phyloP scores from a whole-genome alignment of 2,888 invertebrate genomes.

The Pyrrhia umbra region DNA sequence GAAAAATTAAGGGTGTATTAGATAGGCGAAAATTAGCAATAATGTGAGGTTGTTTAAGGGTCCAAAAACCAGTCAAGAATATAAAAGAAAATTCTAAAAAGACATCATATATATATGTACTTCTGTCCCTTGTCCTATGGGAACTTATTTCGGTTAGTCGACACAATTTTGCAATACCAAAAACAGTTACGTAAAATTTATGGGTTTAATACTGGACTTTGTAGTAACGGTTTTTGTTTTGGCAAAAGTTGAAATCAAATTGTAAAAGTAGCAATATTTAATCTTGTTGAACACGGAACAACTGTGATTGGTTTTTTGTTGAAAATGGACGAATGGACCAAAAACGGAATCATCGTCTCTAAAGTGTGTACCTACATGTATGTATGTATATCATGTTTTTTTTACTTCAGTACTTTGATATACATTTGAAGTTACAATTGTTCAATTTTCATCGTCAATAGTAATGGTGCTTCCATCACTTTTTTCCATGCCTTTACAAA shows the following conservation, averaged over 20 bases:
- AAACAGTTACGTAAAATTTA: neutral
- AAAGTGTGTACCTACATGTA: too few species aligned
- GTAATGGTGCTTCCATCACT: too few species aligned
- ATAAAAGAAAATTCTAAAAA: neutral
- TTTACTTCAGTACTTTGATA: too few species aligned
- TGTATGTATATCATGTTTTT: too few species aligned
- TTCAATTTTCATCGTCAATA: too few species aligned
- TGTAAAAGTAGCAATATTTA: neutral
- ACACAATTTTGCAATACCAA: neutral
- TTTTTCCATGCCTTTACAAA: too few species aligned
- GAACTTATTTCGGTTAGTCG: too few species aligned
- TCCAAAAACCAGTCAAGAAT: too few species aligned
- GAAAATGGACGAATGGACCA: neutral
- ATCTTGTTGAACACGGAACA: neutral
- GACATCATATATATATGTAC: neutral
- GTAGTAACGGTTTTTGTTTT: neutral
- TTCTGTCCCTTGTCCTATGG: neutral
- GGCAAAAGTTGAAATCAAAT: neutral
- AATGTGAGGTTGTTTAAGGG: too few species aligned
- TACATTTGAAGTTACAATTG: too few species aligned
- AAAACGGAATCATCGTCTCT: too few species aligned
- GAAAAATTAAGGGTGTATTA: slow-evolving; percentile 11
- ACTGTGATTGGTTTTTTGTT: neutral
- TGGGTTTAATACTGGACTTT: neutral
- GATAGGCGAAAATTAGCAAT: neutral